Percentiles rank a stretch among this genome's conserved stretches.
These are phyloP conservation scores for Imbricaverruca yamaguchii DNA, from an alignment of 2,888 invertebrate species.

Conservation along the genomic window DNA sequence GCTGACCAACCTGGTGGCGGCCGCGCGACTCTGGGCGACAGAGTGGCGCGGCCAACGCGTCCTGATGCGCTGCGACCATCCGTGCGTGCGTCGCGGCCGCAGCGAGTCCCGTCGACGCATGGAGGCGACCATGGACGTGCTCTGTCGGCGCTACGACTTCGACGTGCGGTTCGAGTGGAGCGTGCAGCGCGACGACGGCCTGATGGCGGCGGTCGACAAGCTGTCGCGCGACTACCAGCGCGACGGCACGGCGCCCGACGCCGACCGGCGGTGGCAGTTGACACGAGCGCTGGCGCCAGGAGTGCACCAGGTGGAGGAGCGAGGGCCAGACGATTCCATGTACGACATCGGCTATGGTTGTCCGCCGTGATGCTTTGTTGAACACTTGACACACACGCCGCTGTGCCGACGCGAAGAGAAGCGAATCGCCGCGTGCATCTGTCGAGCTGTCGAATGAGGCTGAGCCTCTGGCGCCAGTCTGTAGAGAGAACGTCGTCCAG, in stretches of 20 bases:
- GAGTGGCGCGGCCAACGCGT: neutral
- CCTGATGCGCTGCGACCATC: conserved; percentile 9
- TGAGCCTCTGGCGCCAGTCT: too few species aligned
- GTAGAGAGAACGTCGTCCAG: too few species aligned
- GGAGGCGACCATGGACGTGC: neutral
- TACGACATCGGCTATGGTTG: neutral
- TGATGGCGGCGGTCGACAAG: neutral
- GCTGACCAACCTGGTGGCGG: conserved; percentile 11
- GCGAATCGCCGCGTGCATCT: too few species aligned
- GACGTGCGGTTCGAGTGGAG: neutral
- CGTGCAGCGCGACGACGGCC: neutral
- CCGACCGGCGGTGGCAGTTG: neutral
- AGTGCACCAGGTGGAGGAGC: neutral
- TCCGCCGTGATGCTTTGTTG: too few species aligned
- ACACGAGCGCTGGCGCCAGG: neutral
- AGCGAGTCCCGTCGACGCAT: neutral
- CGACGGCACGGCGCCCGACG: too few species aligned
- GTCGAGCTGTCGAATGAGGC: too few species aligned
- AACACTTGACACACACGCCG: too few species aligned
- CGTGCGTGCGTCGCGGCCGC: conserved; percentile 2
- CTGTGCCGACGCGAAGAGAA: too few species aligned
- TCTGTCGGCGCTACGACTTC: neutral
- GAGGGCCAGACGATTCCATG: neutral
- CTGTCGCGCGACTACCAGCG: neutral
- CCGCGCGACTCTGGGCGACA: neutral